A percentile compares a stretch with the other conserved stretches of the same genome.
phyloP scores from a whole-genome alignment of 2,888 invertebrate species.

The Ophioninae sp. region DNA sequence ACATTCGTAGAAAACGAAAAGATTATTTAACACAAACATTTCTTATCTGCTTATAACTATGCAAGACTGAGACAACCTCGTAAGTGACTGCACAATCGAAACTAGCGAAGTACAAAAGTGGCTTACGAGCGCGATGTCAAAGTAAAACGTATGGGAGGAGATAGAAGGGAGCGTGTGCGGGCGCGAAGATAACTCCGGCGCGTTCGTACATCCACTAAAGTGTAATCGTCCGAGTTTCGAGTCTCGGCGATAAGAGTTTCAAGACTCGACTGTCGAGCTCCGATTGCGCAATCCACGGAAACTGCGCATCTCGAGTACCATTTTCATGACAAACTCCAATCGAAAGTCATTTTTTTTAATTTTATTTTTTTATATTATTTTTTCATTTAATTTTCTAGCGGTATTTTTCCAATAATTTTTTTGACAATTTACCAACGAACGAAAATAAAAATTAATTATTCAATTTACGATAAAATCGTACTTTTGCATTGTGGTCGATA shows the following conservation, averaged over 20 bases:
- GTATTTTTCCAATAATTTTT: not conserved
- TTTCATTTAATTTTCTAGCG: not conserved
- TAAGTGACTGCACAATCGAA: conserved; percentile 27
- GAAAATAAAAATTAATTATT: too few species aligned
- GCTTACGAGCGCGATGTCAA: conserved; percentile 9
- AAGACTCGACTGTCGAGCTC: not conserved
- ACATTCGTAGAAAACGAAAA: not conserved
- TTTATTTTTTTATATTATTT: not conserved
- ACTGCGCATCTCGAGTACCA: conserved; percentile 1
- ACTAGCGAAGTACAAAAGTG: conserved; percentile 19
- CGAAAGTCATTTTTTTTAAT: not conserved
- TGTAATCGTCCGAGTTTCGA: conserved; percentile 15
- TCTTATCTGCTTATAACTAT: not conserved
- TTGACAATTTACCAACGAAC: too few species aligned
- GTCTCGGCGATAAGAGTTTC: conserved; percentile 16
- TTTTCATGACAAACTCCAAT: not conserved
- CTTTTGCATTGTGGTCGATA: too few species aligned
- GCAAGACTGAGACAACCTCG: conserved; percentile 14
- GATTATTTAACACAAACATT: not conserved
- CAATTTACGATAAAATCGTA: too few species aligned
- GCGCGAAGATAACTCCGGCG: conserved; percentile 20
- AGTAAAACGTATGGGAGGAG: conserved; percentile 10
- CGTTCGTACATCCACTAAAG: conserved; percentile 6
- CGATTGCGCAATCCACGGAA: not conserved
- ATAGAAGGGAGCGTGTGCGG: not conserved